Conservation (phyloP, 1,140 invertebrate genomes). For the Drosophila mauritiana region DNA sequence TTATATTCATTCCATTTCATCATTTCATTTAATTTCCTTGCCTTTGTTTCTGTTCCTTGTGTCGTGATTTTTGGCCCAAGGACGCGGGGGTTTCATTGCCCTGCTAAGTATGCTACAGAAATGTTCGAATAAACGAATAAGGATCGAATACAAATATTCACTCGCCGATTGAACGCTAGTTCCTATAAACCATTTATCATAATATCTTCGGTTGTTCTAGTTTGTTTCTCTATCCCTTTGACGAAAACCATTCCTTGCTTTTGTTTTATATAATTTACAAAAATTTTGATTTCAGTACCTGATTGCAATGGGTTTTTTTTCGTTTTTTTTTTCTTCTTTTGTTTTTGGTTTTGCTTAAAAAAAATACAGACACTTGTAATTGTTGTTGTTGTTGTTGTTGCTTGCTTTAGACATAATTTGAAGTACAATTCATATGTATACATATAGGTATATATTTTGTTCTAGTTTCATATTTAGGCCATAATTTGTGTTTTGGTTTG, state of each 20-base stretch:
- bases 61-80: slow-evolving; percentile 48
- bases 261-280: slow-evolving; percentile 47
- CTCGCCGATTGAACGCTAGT: slow-evolving; percentile 3
- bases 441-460: slow-evolving; percentile 17
- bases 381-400: slow-evolving; percentile 52
- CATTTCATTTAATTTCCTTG: too few relatives aligned
- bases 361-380: slow-evolving; percentile 69
- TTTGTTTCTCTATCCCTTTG: slow-evolving; percentile 6
- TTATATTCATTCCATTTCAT: too few relatives aligned
- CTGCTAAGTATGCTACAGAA: slow-evolving; percentile 43
- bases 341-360: slow-evolving; percentile 17
- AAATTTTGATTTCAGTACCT: slow-evolving; percentile 81
- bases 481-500: slow-evolving; percentile 52
- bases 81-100: slow-evolving; percentile 12
- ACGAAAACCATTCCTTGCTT: slow-evolving; percentile 18
- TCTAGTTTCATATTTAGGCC: slow-evolving; percentile 32
- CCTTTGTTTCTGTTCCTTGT: slow-evolving; percentile 11
- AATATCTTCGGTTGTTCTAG: slow-evolving; percentile 1
- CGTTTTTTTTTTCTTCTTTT: background rate
- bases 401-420: slow-evolving; percentile 32
- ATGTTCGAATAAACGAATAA: slow-evolving; percentile 23
- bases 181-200: slow-evolving; percentile 18
- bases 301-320: slow-evolving; percentile 65
- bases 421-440: slow-evolving; percentile 26
- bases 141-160: slow-evolving; percentile 34